phyloP scores from a whole-genome alignment of 2,888 invertebrate genomes.

The Octonoba sinensis region DNA sequence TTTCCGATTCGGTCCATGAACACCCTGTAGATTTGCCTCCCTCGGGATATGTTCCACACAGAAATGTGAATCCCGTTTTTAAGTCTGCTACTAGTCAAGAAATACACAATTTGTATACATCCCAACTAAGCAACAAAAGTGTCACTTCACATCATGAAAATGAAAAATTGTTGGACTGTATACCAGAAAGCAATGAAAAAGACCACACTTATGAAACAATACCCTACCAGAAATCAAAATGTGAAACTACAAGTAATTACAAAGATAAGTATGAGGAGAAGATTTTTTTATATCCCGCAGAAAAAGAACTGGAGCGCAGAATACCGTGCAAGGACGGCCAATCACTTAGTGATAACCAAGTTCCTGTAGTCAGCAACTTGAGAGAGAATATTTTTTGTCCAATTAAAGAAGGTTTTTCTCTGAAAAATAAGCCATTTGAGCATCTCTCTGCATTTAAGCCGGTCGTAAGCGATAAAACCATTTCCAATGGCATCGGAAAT shows the following conservation, averaged over 20 bases:
- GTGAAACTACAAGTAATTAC: conserved; percentile 12
- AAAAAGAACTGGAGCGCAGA: conserved; percentile 49
- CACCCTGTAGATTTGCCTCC: conserved; percentile 59
- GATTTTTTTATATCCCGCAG: conserved; percentile 51
- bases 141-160: conserved; percentile 24
- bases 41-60: conserved; percentile 31
- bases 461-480: conserved; percentile 11
- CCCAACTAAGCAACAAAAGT: conserved; percentile 36
- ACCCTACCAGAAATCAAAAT: conserved; percentile 39
- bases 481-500: conserved; percentile 10
- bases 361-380: conserved; percentile 1
- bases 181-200: conserved; percentile 35
- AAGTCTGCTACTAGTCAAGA: conserved; percentile 64
- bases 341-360: conserved; percentile 4
- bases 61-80: conserved; percentile 41
- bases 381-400: conserved; percentile 56
- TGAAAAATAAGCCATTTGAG: conserved; percentile 18
- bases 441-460: conserved; percentile 38
- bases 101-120: conserved; percentile 62
- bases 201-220: conserved; percentile 58
- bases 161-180: conserved; percentile 19
- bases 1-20: conserved; percentile 30
- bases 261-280: conserved; percentile 27
- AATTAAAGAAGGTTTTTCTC: conserved; percentile 44
- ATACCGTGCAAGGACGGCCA: conserved; percentile 46